A percentile compares a stretch with the other conserved stretches of the same genome.
These are phyloP conservation scores for Allophyes oxyacanthae DNA, from an alignment of 2,888 invertebrate genomes.

Conservation along the genomic window DNA sequence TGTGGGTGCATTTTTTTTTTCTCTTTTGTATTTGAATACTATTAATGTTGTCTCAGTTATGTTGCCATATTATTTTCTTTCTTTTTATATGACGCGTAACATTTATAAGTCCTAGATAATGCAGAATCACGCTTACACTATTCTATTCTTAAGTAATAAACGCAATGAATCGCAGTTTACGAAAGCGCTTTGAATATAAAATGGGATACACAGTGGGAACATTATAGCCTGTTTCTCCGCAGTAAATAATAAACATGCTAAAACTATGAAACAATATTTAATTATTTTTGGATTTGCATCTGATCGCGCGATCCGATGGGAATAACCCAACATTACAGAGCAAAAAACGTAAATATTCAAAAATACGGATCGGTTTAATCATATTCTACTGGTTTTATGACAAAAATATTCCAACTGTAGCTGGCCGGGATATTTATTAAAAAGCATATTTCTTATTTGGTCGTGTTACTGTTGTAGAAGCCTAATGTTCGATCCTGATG, in stretches of 20 bases:
- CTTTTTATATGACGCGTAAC: too few species aligned
- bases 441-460: slow-evolving; percentile 3
- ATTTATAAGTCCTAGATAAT: neutral
- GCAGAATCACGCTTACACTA: too few species aligned
- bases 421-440: neutral
- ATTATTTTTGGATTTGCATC: too few species aligned
- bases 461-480: neutral
- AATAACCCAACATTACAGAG: neutral
- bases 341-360: neutral
- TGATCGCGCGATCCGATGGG: too few species aligned
- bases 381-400: neutral
- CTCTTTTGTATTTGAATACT: too few species aligned
- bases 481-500: slow-evolving; percentile 5
- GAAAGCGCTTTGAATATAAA: neutral
- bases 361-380: slow-evolving; percentile 3
- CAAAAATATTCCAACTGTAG: slow-evolving; percentile 1
- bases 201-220: neutral
- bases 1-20: too few species aligned
- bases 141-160: neutral
- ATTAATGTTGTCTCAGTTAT: too few species aligned
- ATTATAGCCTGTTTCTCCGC: neutral
- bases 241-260: neutral
- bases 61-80: too few species aligned
- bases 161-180: neutral
- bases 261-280: neutral